Evolutionary conservation across 2,888 invertebrate genomes (phyloP), one percentile per base, ranked within the genome.

Genomic region (Ametastegia equiseti): DNA sequence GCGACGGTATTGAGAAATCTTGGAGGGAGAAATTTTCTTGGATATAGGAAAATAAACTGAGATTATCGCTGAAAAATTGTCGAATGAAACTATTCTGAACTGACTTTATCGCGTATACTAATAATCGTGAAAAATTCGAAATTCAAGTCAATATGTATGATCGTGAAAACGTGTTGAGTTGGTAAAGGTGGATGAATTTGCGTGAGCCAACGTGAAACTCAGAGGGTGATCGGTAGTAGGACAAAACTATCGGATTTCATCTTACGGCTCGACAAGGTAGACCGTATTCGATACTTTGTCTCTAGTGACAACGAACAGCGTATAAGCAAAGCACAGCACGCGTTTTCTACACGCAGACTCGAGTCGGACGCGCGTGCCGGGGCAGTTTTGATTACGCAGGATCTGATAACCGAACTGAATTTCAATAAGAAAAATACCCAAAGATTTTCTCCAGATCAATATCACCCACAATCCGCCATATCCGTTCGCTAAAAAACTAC

Each of bases 161-260:
- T 19, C 54, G 6, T 54, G 7, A 23, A 23, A 54, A 19, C 54
- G 54, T 23, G 54, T 54, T 54, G 54, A 7, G 3, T 54, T 23
- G 11, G 54, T 54, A 54, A n/a, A n/a, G n/a, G n/a, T 39, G n/a
- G 36, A 13, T 19, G n/a, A 36, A 67, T 33, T 0, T 19, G 39
- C 30, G 39, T 67, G 39, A 11, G 5, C 19, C n/a, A 5, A 39
- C 39, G 2, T 42, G 67, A 9, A 69, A 42, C n/a, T n/a, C n/a
- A 42, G 39, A 42, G 39, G n/a, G 11, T 47, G 7, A 71, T n/a
- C n/a, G 30, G 27, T 27, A 47, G 71, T 71, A 47, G 71, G 73
- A 36, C 73, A 75, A 75, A 75, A 75, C 27, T 75, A 75, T 75
- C 75, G n/a, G 36, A 75, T 75, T 30, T 75, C 75, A 75, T 54